A percentile compares a stretch with the other conserved stretches of the same genome.
Conservation (phyloP, 2,888 invertebrate genomes). For the Orthonychiurus folsomi region DNA sequence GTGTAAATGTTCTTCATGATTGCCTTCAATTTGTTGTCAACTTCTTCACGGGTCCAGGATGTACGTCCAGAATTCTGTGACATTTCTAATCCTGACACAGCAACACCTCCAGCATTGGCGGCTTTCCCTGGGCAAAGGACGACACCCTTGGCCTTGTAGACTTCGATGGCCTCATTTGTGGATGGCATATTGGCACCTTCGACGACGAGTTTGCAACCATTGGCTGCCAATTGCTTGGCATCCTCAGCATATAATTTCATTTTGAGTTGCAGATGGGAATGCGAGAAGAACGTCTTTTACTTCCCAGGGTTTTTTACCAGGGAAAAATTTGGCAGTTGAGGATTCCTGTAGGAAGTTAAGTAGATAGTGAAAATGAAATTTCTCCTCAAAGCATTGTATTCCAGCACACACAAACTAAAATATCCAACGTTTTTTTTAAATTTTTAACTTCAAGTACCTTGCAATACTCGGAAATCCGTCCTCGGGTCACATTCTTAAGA, state of each 20-base stretch:
- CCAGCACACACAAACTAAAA: background rate
- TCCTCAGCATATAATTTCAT: slow-evolving; percentile 17
- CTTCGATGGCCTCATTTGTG: slow-evolving; percentile 16
- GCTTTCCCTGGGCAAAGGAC: slow-evolving; percentile 18
- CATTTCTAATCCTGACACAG: slow-evolving; percentile 19
- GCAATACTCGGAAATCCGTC: slow-evolving; percentile 15
- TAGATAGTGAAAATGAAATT: too few relatives aligned
- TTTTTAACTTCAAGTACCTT: slow-evolving; percentile 6
- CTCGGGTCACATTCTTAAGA: slow-evolving; percentile 16
- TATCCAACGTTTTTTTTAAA: background rate
- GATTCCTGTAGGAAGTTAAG: slow-evolving; percentile 10
- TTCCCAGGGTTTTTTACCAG: slow-evolving; percentile 19
- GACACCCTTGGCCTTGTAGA: slow-evolving; percentile 16
- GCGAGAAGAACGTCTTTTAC: slow-evolving; percentile 18
- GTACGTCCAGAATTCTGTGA: slow-evolving; percentile 16
- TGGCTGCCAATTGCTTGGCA: slow-evolving; percentile 12
- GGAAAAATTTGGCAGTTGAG: slow-evolving; percentile 17
- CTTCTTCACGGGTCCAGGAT: slow-evolving; percentile 16
- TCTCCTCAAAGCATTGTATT: slow-evolving; percentile 1
- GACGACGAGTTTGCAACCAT: slow-evolving; percentile 17
- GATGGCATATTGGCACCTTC: slow-evolving; percentile 22
- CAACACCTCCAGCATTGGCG: slow-evolving; percentile 20
- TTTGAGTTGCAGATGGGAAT: slow-evolving; percentile 20
- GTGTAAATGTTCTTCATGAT: slow-evolving; percentile 21
- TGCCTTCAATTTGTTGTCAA: slow-evolving; percentile 12